Conservation (phyloP, 1,140 invertebrate species). For the Camponotus vicinus region DNA sequence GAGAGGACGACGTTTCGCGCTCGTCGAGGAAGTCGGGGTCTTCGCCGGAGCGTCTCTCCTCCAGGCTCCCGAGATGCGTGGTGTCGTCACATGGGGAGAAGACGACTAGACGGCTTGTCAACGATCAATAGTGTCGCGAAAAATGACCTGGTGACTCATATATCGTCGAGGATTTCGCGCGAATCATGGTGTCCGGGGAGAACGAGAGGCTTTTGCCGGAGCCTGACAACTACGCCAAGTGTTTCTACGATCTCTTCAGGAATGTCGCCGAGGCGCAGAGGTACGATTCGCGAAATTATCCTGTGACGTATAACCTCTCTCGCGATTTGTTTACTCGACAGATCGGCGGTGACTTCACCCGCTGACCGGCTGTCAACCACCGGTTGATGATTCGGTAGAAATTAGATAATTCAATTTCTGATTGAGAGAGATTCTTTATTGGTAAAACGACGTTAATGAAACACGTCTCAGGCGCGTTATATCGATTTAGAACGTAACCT, state of each 20-base stretch:
- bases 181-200: constrained; percentile 82
- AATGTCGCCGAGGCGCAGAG: constrained; percentile 87
- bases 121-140: constrained; percentile 85
- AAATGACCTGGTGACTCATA: constrained; percentile 83
- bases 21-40: background rate
- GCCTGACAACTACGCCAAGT: constrained; percentile 87
- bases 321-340: constrained; percentile 77
- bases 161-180: constrained; percentile 69
- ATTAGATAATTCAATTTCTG: background rate
- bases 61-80: constrained; percentile 52
- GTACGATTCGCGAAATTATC: constrained; percentile 78
- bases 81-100: constrained; percentile 78
- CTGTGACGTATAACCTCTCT: constrained; percentile 79
- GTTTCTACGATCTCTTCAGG: constrained; percentile 88
- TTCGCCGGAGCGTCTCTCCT: constrained; percentile 24
- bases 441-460: background rate
- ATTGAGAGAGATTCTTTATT: background rate
- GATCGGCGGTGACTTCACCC: constrained; percentile 61
- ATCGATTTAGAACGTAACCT: constrained; percentile 27
- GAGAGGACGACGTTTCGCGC: background rate
- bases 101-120: constrained; percentile 75
- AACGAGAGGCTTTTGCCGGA: constrained; percentile 87
- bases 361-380: constrained; percentile 8
- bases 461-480: background rate
- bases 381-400: background rate